Evolutionary conservation across 2,797 vertebrate genomes (phyloP).

Genomic region (Spinus olivaceus): DNA sequence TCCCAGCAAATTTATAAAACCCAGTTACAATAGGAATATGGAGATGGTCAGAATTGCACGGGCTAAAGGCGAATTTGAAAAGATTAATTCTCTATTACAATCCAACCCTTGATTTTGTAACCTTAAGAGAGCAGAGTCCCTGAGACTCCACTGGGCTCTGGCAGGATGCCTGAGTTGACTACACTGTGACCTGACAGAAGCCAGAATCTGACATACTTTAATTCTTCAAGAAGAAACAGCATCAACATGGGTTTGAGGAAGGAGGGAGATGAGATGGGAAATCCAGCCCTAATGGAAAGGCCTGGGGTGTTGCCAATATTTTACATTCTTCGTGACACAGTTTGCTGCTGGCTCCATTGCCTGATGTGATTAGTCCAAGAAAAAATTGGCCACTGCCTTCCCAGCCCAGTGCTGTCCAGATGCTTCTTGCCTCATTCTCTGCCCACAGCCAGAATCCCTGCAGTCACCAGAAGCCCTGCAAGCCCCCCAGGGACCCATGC

Average conservation of each 20-base stretch:
- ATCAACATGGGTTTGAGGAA: background rate
- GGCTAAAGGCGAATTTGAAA: conserved; percentile 9
- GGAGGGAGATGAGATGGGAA: background rate
- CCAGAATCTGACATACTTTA: background rate
- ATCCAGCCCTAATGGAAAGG: background rate
- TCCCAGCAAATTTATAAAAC: conserved; percentile 34
- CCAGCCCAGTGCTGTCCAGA: background rate
- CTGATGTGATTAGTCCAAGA: background rate
- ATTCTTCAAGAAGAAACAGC: background rate
- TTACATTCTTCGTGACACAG: background rate
- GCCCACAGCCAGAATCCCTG: background rate
- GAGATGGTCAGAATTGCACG: conserved; percentile 1
- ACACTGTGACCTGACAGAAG: background rate
- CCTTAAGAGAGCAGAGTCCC: conserved; percentile 35
- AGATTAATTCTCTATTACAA: background rate
- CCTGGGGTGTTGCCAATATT: background rate
- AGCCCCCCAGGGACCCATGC: background rate
- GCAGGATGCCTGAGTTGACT: background rate
- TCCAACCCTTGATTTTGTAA: background rate
- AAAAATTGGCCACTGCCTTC: background rate
- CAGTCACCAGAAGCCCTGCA: background rate
- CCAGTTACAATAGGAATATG: conserved; percentile 14
- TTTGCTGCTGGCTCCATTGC: background rate
- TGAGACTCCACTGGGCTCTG: background rate
- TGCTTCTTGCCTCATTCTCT: background rate